phyloP scores from a whole-genome alignment of 2,888 invertebrate genomes.

The Leptopilina myrica region DNA sequence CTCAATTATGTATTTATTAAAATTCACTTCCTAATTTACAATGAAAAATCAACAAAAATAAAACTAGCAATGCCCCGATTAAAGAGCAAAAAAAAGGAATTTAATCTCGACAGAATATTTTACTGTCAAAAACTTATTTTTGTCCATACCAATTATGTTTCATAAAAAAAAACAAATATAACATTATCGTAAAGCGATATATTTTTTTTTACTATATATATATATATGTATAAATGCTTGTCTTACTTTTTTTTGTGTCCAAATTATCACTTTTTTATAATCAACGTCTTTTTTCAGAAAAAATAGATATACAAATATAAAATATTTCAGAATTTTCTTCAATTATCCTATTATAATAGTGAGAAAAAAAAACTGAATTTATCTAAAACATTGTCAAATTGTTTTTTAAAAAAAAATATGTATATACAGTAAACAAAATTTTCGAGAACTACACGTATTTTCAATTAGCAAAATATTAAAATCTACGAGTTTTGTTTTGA shows the following conservation, averaged over 20 bases:
- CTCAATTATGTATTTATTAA: conserved; percentile 8
- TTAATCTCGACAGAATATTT: not conserved
- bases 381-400: conserved; percentile 26
- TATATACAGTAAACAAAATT: conserved; percentile 26
- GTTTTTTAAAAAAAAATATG: conserved; percentile 9
- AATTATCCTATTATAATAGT: not conserved
- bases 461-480: conserved; percentile 30
- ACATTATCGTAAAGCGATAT: conserved; percentile 6
- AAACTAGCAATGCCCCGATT: not conserved
- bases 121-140: no score
- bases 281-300: no score
- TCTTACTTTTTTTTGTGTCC: no score
- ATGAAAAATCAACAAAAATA: conserved; percentile 48
- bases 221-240: conserved; percentile 20
- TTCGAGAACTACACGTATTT: not conserved
- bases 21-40: conserved; percentile 10
- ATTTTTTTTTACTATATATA: not conserved
- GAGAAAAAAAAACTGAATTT: not conserved
- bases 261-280: no score
- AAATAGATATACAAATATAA: not conserved
- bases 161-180: conserved; percentile 4
- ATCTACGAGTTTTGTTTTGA: not conserved
- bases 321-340: not conserved
- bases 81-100: not conserved
- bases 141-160: not conserved